A percentile compares a stretch with the other conserved stretches of the same genome.
phyloP scores from a whole-genome alignment of 2,888 invertebrate species.

The Machimus atricapillus region DNA sequence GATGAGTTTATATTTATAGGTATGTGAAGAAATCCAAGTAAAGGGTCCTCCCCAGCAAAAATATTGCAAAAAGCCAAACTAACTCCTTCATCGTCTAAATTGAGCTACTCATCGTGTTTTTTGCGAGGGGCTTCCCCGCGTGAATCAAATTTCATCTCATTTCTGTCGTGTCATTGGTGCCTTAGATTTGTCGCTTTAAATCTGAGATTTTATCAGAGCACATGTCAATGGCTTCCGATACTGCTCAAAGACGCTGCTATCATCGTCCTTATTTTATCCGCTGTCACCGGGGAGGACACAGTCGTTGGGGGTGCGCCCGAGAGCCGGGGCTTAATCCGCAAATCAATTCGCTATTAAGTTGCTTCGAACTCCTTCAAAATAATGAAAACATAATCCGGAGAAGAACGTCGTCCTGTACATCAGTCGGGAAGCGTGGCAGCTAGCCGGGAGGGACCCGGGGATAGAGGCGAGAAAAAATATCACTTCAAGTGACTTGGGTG shows the following conservation, averaged over 20 bases:
- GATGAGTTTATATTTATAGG: too few relatives aligned
- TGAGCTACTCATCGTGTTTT: neutral
- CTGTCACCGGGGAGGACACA: neutral
- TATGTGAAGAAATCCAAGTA: neutral
- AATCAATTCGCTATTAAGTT: conserved; percentile 32
- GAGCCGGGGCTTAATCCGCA: neutral
- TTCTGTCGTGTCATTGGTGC: neutral
- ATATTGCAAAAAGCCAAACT: neutral
- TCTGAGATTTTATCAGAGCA: neutral
- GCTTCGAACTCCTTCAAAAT: conserved; percentile 9
- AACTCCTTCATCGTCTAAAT: neutral
- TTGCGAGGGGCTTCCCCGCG: neutral
- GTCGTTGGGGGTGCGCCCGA: neutral
- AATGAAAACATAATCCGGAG: conserved; percentile 28
- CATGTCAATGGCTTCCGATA: conserved; percentile 3
- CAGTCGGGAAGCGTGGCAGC: neutral
- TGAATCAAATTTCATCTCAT: neutral
- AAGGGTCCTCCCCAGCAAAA: neutral
- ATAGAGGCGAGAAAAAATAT: neutral
- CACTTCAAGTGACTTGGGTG: conserved; percentile 16
- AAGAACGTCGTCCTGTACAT: neutral
- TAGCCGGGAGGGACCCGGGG: too few relatives aligned
- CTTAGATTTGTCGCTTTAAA: conserved; percentile 12
- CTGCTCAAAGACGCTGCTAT: neutral
- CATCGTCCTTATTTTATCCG: neutral